Conservation (phyloP, 2,888 invertebrate genomes). For the Leucophora obtusa region DNA sequence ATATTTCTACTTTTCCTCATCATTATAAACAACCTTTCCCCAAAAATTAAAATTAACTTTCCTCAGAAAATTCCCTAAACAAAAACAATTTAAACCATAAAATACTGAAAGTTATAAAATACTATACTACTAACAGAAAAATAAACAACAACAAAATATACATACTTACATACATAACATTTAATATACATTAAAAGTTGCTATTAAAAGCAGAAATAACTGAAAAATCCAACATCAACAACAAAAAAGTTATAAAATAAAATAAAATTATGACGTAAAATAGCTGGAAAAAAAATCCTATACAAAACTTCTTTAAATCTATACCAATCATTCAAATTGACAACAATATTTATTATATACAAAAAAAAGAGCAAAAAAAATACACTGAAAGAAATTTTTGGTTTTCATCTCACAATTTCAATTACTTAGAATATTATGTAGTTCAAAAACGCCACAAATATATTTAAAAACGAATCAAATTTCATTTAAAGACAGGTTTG, state of each 20-base stretch:
- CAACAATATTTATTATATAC: neutral
- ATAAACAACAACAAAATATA: neutral
- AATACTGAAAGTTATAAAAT: slow-evolving; percentile 6
- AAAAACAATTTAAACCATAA: slow-evolving; percentile 16
- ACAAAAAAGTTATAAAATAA: neutral
- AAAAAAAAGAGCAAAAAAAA: neutral
- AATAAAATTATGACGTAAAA: slow-evolving; percentile 5
- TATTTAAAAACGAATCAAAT: too few relatives aligned
- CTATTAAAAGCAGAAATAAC: slow-evolving; percentile 64
- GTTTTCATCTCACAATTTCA: neutral
- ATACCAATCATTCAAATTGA: neutral
- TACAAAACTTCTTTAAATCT: neutral
- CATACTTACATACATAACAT: slow-evolving; percentile 13
- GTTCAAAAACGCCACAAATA: too few relatives aligned
- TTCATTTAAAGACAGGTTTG: too few relatives aligned
- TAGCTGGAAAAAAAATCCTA: neutral
- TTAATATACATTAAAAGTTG: slow-evolving; percentile 63
- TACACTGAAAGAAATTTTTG: neutral
- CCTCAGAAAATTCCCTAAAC: neutral
- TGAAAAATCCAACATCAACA: slow-evolving; percentile 59
- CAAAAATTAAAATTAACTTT: neutral
- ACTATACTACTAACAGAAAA: slow-evolving; percentile 2
- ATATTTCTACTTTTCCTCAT: slow-evolving; percentile 34
- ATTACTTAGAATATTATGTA: too few relatives aligned
- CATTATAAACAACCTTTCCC: neutral